phyloP scores from a whole-genome alignment of 2,888 invertebrate genomes.

The Eupsilia transversa region DNA sequence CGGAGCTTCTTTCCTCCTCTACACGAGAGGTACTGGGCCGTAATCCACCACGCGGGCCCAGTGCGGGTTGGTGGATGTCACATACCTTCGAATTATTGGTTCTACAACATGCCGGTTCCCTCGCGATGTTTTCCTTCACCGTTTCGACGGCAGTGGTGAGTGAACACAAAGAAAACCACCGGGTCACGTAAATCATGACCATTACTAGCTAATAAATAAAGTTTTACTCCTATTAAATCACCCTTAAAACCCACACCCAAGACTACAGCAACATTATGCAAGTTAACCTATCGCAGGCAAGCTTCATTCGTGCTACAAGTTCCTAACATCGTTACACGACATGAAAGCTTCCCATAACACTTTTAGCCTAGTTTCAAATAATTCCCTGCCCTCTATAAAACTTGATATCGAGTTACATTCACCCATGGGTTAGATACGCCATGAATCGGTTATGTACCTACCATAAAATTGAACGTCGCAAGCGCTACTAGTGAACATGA shows the following conservation, averaged over 20 bases:
- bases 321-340: constrained; percentile 40
- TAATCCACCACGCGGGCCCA: no score
- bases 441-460: constrained; percentile 1
- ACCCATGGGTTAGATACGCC: constrained; percentile 2
- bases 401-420: constrained; percentile 36
- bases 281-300: constrained; percentile 4
- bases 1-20: no score
- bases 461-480: constrained; percentile 16
- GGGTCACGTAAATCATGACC: no score
- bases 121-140: no score
- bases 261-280: background rate
- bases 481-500: no score
- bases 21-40: no score
- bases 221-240: background rate
- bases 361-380: constrained; percentile 45
- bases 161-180: no score
- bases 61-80: no score
- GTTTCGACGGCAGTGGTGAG: no score
- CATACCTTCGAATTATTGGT: no score
- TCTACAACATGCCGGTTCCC: no score
- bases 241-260: background rate
- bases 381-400: constrained; percentile 21
- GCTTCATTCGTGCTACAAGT: constrained; percentile 8
- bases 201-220: background rate
- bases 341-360: constrained; percentile 25